These are phyloP conservation scores for Trachelus iudaicus DNA, from an alignment of 2,888 invertebrate genomes.

Conservation along the genomic window DNA sequence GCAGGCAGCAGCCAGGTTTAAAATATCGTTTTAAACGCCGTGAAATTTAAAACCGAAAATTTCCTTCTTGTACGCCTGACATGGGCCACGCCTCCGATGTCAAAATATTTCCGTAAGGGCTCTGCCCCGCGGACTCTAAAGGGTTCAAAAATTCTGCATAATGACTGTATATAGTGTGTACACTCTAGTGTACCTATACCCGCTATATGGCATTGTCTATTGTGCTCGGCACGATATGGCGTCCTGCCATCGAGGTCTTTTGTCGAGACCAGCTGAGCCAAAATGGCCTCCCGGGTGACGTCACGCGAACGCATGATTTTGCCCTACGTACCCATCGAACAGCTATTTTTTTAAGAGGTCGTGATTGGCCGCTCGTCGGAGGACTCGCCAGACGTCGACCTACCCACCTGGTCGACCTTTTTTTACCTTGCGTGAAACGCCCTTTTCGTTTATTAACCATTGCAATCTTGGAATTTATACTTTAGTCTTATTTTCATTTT, in stretches of 20 bases:
- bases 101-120: slow-evolving; percentile 59
- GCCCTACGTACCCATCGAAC: neutral
- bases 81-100: slow-evolving; percentile 56
- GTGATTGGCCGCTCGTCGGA: neutral
- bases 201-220: slow-evolving; percentile 47
- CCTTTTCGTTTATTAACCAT: neutral
- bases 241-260: slow-evolving; percentile 55
- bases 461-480: neutral
- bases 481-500: neutral
- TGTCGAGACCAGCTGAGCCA: slow-evolving; percentile 63
- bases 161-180: slow-evolving; percentile 2
- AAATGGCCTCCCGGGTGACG: slow-evolving; percentile 60
- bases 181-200: neutral
- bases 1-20: neutral
- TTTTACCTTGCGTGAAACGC: neutral
- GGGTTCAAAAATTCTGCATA: slow-evolving; percentile 41
- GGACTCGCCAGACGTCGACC: neutral
- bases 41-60: slow-evolving; percentile 25
- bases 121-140: slow-evolving; percentile 18
- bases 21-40: slow-evolving; percentile 20
- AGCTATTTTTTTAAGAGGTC: neutral
- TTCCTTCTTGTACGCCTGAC: slow-evolving; percentile 14
- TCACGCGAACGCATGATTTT: slow-evolving; percentile 44
- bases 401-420: neutral
- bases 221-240: slow-evolving; percentile 54